Evolutionary conservation across 2,113 vertebrate genomes (phyloP).

Genomic region (Pelvicachromis taeniatus): DNA sequence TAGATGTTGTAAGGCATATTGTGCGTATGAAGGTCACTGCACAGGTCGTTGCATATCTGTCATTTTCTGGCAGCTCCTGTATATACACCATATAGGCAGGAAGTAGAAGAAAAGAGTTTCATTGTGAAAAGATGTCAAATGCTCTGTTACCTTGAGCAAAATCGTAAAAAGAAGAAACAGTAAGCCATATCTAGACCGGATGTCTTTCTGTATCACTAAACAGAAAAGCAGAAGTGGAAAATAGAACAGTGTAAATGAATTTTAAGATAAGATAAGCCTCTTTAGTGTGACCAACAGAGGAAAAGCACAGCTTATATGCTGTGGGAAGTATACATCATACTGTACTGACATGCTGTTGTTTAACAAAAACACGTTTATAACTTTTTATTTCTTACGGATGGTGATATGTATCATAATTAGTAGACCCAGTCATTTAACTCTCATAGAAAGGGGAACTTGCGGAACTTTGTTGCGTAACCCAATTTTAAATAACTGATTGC

Average conservation of each 20-base stretch:
- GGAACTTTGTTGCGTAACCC: neutral
- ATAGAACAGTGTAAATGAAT: neutral
- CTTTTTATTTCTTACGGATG: neutral
- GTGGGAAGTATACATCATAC: neutral
- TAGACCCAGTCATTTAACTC: neutral
- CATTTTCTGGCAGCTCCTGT: slow-evolving; percentile 17
- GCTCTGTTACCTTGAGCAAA: neutral
- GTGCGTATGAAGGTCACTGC: slow-evolving; percentile 32
- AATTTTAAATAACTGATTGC: neutral
- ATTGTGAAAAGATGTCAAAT: neutral
- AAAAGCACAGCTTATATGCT: neutral
- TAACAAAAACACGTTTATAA: neutral
- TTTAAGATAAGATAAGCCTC: neutral
- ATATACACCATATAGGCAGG: neutral
- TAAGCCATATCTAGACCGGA: neutral
- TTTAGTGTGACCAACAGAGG: slow-evolving; percentile 1
- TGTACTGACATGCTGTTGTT: neutral
- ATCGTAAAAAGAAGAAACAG: neutral
- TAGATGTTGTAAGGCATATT: slow-evolving; percentile 29
- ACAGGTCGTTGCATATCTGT: slow-evolving; percentile 28
- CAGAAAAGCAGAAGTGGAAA: neutral
- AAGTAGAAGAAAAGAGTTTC: neutral
- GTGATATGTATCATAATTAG: neutral
- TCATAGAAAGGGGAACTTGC: neutral
- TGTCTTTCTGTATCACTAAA: neutral